Conservation (phyloP, 2,113 vertebrate species). For the Actenoides hombroni region DNA sequence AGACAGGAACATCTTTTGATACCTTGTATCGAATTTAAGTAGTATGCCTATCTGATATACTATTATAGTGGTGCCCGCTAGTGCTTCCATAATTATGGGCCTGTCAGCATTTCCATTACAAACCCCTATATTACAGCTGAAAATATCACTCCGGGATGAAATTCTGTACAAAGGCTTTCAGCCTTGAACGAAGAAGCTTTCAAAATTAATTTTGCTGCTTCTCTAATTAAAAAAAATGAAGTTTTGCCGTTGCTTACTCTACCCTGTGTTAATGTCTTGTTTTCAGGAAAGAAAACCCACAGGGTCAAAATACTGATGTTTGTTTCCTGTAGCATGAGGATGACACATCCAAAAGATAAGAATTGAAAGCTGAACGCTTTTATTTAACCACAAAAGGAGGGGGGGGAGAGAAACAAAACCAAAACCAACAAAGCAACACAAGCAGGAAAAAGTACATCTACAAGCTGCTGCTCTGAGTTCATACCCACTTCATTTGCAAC, state of each 20-base stretch:
- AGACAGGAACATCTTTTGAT: slow-evolving; percentile 40
- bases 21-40: slow-evolving; percentile 9
- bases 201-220: slow-evolving; percentile 31
- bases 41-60: slow-evolving; percentile 51
- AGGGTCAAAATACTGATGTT: neutral
- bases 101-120: slow-evolving; percentile 42
- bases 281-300: neutral
- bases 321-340: slow-evolving; percentile 1
- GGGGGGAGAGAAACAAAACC: neutral
- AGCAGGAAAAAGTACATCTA: neutral
- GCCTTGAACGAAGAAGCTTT: slow-evolving; percentile 8
- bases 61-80: slow-evolving; percentile 56
- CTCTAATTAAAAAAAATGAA: neutral
- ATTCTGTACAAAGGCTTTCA: slow-evolving; percentile 38
- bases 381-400: neutral
- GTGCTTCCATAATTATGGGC: slow-evolving; percentile 37
- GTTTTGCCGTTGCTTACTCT: neutral
- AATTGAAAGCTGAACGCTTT: neutral
- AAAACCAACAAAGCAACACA: neutral
- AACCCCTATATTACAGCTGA: slow-evolving; percentile 57
- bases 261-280: neutral
- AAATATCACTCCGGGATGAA: slow-evolving; percentile 64
- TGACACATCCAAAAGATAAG: neutral
- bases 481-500: neutral
- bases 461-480: neutral